Evolutionary conservation across 1,140 invertebrate genomes (phyloP).

Genomic region (Wiebesia pumilae): DNA sequence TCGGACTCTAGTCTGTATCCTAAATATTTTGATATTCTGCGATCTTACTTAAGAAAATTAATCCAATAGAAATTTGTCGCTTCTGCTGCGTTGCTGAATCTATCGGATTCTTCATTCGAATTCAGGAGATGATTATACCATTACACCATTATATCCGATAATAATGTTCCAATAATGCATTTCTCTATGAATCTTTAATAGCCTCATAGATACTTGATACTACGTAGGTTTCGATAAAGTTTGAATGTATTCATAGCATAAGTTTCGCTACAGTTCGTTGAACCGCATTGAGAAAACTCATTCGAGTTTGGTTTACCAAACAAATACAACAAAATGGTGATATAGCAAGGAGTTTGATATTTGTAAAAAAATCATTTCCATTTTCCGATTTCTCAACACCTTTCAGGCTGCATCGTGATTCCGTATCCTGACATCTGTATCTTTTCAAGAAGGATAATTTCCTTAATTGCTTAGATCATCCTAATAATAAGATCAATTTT

Average conservation of each 20-base stretch:
- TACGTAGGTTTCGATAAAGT: neutral
- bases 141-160: neutral
- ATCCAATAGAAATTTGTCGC: neutral
- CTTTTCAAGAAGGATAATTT: too few species aligned
- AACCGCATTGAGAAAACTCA: neutral
- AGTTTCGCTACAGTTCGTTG: constrained; percentile 16
- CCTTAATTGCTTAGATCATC: too few species aligned
- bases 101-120: neutral
- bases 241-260: neutral
- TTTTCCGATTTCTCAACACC: neutral
- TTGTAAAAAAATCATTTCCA: too few species aligned
- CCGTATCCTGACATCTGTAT: too few species aligned
- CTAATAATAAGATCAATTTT: too few species aligned
- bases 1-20: neutral
- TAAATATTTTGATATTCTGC: neutral
- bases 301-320: neutral
- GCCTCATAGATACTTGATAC: neutral
- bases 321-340: neutral
- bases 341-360: too few species aligned
- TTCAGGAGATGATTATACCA: neutral
- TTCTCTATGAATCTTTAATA: constrained; percentile 37
- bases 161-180: neutral
- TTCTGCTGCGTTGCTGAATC: neutral
- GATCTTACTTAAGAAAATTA: neutral
- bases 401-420: too few species aligned